Base-by-base conservation (phyloP, 1,140 invertebrate genomes). In the Bombus vancouverensis region DNA sequence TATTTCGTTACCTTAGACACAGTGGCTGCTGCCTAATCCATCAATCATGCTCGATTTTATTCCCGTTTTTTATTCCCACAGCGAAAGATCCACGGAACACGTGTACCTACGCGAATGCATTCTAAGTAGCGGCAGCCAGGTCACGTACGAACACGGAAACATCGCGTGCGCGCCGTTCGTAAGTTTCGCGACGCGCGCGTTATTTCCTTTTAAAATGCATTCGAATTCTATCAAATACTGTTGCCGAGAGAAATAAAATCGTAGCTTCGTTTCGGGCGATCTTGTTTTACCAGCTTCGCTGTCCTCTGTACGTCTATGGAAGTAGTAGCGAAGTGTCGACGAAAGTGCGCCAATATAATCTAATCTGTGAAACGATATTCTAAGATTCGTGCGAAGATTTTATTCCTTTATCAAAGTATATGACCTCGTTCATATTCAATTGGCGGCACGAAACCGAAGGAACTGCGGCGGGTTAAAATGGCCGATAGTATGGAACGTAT, bases 1-100 rank as follows among this genome's bases (percentile, higher is more conserved):
- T 57, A 57, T 75, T 37, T 74, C 42, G 12, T 53, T 74, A 53
- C 72, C 12, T 53, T 25, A 8, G 15, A 25, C 25, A 22, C 42
- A 34, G 22, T 28, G 25, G 37, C 25, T 42, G 37, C 18, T 37
- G 34, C 62, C 28, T 39, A 42, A 77, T 77, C 34, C 75, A 65
- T 77, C 75, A 22, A 77, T 62, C 75, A 77, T 37, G 42, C 59
- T 47, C 39, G 65, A 79, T 79, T 79, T 79, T 47, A 79, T 79
- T 66, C 62, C 44, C 44, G 6, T 22, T 70, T 71, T 81, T 71
- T 78, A 32, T 44, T 39, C 39, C 8, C 22, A 39, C n/a, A 13
- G 15, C 42, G 77, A 79, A 68, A 34, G 25, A 66, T 57, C 59
- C 44, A 28, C 9, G 34, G 44, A 42, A n/a, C 32, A 81, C 79